Evolutionary conservation across 1,140 invertebrate species (phyloP).

Genomic region (Drosophila malerkotliana): DNA sequence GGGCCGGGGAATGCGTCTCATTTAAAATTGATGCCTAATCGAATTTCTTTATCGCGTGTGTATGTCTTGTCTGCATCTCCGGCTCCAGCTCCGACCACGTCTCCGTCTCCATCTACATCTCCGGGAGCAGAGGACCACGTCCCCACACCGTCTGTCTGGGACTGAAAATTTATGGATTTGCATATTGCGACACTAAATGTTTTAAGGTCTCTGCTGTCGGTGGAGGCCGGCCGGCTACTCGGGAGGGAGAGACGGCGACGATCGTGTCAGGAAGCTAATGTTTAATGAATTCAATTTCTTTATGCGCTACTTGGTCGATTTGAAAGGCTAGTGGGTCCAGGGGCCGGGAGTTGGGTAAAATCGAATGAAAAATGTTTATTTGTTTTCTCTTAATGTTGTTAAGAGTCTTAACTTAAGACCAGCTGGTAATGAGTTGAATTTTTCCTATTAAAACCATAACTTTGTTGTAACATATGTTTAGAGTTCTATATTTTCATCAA

Average conservation of each 20-base stretch:
- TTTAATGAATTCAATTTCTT: slow-evolving; percentile 83
- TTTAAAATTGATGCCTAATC: slow-evolving; percentile 83
- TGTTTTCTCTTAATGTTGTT: not conserved
- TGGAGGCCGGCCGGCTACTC: not conserved
- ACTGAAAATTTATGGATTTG: slow-evolving; percentile 74
- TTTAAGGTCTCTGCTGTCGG: slow-evolving; percentile 55
- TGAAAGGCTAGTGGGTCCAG: not conserved
- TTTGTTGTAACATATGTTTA: no score
- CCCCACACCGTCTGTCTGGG: slow-evolving; percentile 32
- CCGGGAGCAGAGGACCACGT: slow-evolving; percentile 2
- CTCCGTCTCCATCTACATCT: not conserved
- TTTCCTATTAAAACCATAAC: no score
- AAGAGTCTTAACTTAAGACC: no score
- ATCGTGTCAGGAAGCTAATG: slow-evolving; percentile 82
- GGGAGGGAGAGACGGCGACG: slow-evolving; percentile 16
- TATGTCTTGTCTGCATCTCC: slow-evolving; percentile 62
- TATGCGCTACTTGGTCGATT: slow-evolving; percentile 69
- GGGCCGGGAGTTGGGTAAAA: slow-evolving; percentile 3
- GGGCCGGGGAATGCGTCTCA: slow-evolving; percentile 65
- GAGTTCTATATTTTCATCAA: not conserved
- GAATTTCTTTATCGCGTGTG: slow-evolving; percentile 83
- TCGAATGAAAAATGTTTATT: slow-evolving; percentile 40
- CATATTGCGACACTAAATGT: slow-evolving; percentile 80
- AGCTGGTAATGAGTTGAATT: no score
- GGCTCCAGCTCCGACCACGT: not conserved